Evolutionary conservation across 2,113 vertebrate species (phyloP).

Genomic region (Alligator sinensis): DNA sequence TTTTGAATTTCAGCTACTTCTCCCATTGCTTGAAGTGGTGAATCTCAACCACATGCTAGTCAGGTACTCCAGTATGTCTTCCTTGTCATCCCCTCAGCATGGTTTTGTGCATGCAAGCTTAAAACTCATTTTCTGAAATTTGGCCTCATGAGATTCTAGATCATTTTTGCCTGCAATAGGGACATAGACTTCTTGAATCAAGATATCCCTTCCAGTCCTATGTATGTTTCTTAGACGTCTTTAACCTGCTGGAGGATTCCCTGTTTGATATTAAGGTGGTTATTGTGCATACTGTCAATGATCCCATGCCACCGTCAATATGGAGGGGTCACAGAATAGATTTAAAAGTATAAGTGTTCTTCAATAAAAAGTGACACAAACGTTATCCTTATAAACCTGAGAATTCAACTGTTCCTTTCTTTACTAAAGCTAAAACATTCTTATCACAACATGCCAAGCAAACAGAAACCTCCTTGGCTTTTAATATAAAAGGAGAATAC

Average conservation of each 20-base stretch:
- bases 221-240: background rate
- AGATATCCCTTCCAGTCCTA: background rate
- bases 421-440: background rate
- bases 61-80: background rate
- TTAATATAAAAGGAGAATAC: background rate
- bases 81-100: background rate
- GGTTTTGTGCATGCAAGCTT: background rate
- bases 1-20: background rate
- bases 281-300: background rate
- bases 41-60: fast-evolving
- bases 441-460: background rate
- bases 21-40: background rate
- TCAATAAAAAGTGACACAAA: background rate
- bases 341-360: background rate
- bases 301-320: background rate
- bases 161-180: background rate
- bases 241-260: background rate
- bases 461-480: background rate
- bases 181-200: background rate
- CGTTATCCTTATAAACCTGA: background rate
- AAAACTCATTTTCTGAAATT: background rate
- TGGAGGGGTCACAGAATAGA: background rate
- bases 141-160: background rate
- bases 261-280: background rate
- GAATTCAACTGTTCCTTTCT: background rate